A percentile compares a stretch with the other conserved stretches of the same genome.
Evolutionary conservation across 2,113 vertebrate species (phyloP).

Genomic region (Oncorhynchus keta): DNA sequence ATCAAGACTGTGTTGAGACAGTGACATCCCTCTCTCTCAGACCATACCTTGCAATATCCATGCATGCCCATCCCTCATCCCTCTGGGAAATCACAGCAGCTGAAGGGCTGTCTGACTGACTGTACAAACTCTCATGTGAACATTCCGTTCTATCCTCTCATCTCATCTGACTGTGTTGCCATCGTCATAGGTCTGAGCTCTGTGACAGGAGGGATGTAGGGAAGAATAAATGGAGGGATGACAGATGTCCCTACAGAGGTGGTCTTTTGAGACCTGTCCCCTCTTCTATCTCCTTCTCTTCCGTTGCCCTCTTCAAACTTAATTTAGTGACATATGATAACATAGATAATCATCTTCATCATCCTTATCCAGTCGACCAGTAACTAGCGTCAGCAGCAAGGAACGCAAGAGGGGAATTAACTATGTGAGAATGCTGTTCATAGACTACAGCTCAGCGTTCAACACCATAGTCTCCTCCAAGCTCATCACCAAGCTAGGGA

Average conservation of each 20-base stretch:
- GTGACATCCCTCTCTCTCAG: not conserved
- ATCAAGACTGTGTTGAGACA: not conserved
- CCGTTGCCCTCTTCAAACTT: not conserved
- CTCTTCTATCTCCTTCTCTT: not conserved
- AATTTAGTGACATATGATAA: too few species aligned
- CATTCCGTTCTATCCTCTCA: not conserved
- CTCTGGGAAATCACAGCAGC: slow-evolving; percentile 25
- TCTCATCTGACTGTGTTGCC: not conserved
- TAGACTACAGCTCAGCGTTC: too few species aligned
- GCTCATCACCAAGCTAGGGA: too few species aligned
- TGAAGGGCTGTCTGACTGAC: slow-evolving; percentile 27
- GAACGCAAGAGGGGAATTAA: too few species aligned
- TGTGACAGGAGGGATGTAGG: too few species aligned
- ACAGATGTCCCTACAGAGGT: not conserved
- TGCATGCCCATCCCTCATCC: not conserved
- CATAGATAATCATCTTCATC: too few species aligned
- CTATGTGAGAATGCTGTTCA: too few species aligned
- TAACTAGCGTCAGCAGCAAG: too few species aligned
- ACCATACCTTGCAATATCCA: not conserved
- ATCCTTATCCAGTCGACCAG: too few species aligned
- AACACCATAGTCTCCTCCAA: too few species aligned
- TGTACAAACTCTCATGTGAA: slow-evolving; percentile 4
- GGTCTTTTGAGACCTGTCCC: not conserved
- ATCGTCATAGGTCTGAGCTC: too few species aligned
- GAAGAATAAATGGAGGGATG: too few species aligned